phyloP scores from a whole-genome alignment of 2,888 invertebrate species.

The Pseudococcus viburni region DNA sequence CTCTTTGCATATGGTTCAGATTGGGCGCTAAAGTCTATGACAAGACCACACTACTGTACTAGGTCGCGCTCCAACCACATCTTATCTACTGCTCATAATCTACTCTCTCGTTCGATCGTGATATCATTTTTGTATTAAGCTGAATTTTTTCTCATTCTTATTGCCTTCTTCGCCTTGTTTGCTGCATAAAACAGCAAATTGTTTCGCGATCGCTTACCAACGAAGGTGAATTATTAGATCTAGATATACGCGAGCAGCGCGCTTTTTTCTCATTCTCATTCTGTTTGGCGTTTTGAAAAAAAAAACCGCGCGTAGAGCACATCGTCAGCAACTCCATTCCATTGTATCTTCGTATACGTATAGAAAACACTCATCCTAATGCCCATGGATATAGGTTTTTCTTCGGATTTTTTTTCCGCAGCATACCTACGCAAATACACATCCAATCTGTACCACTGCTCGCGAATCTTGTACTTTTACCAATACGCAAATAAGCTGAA shows the following conservation, averaged over 20 bases:
- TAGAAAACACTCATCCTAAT: too few species aligned
- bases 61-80: constrained; percentile 39
- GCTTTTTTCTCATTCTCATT: background rate
- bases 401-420: too few species aligned
- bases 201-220: constrained; percentile 44
- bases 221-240: constrained; percentile 61
- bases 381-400: too few species aligned
- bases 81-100: constrained; percentile 11
- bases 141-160: constrained; percentile 1
- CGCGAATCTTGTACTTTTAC: background rate
- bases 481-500: too few species aligned
- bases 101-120: constrained; percentile 4
- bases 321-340: background rate
- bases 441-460: too few species aligned
- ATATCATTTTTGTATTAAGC: constrained; percentile 53
- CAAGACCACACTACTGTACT: constrained; percentile 59
- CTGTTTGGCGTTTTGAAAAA: background rate
- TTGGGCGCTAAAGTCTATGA: constrained; percentile 57
- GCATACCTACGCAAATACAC: too few species aligned
- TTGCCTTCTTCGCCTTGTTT: constrained; percentile 36
- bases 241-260: constrained; percentile 26
- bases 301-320: background rate
- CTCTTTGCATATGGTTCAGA: constrained; percentile 19
- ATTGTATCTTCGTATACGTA: too few species aligned
- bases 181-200: constrained; percentile 62